Base-by-base conservation (phyloP, 1,140 invertebrate genomes). In the Drosophila prosaltans region DNA sequence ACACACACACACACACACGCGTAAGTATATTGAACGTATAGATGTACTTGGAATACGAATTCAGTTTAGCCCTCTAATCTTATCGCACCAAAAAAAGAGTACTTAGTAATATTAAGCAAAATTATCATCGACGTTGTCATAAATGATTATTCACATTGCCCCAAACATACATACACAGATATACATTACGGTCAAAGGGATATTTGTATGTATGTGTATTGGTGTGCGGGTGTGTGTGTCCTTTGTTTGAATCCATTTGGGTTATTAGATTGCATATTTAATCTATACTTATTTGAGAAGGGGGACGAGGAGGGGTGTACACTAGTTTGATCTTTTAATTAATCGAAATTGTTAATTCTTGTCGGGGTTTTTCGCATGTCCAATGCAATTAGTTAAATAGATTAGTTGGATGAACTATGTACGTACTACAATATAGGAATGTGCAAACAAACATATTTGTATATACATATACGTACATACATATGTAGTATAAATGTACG, bases 381-480 rank as follows among this genome's bases (percentile, higher is more conserved):
- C 60, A 58, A 58, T 39, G 21, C 72, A 75, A 75, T 75, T 75
- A 75, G 62, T 75, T 75, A 68, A 72, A 69, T 51, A 39, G 57
- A 54, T 51, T 51, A 51, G 8, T 26, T 24, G 2, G 10, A 26
- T 51, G 21, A 26, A 51, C 3, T 36, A 36, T 36, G 32, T 36
- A 40, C 39, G 10, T 40, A 40, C 11, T 11, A 40, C 39, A 40
- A 36, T 36, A 36, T 3, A 36, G 32, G 32, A 36, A 36, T 36
- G 32, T 36, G 6, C 32, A 36, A 36, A 36, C 32, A 36, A 1
- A 6, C 6, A 36, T 30, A 30, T 30, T 21, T 4, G 4, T 30
- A 30, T 30, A 4, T 30, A 48, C 9, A 36, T 36, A 36, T 36
- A 51, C 6, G 2, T 36, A 36, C 5, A 40, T 40, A 40, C 4